These are phyloP conservation scores for Gallinago undulata DNA, from an alignment of 2,113 vertebrate species.

Conservation along the genomic window DNA sequence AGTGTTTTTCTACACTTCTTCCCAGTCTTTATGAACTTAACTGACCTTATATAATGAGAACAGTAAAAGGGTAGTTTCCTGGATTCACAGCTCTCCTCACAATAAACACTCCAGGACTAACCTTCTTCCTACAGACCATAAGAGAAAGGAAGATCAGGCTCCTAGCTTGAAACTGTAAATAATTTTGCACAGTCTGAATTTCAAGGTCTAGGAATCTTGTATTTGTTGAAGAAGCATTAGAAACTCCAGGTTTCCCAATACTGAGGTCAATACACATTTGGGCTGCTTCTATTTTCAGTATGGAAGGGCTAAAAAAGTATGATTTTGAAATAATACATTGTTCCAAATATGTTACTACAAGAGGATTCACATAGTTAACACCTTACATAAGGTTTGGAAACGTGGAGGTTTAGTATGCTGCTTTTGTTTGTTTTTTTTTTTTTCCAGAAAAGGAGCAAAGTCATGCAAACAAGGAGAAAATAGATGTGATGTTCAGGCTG, in stretches of 20 bases:
- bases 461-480: not conserved
- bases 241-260: not conserved
- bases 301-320: not conserved
- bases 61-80: not conserved
- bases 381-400: not conserved
- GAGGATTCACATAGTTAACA: not conserved
- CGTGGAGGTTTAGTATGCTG: rapidly evolving
- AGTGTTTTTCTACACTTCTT: not conserved
- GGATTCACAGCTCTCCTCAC: not conserved
- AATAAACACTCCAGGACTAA: not conserved
- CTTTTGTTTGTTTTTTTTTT: not conserved
- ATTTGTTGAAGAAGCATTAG: not conserved
- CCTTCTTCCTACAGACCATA: not conserved
- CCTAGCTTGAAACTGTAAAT: not conserved
- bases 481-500: not conserved
- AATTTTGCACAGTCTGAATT: not conserved
- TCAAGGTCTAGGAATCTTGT: not conserved
- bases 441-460: not conserved
- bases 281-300: not conserved
- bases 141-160: not conserved
- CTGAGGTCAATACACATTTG: not conserved
- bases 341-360: not conserved
- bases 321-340: not conserved
- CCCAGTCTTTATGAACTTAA: not conserved
- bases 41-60: not conserved